Evolutionary conservation across 2,888 invertebrate genomes (phyloP).

Genomic region (Acanthosepion pharaonis): DNA sequence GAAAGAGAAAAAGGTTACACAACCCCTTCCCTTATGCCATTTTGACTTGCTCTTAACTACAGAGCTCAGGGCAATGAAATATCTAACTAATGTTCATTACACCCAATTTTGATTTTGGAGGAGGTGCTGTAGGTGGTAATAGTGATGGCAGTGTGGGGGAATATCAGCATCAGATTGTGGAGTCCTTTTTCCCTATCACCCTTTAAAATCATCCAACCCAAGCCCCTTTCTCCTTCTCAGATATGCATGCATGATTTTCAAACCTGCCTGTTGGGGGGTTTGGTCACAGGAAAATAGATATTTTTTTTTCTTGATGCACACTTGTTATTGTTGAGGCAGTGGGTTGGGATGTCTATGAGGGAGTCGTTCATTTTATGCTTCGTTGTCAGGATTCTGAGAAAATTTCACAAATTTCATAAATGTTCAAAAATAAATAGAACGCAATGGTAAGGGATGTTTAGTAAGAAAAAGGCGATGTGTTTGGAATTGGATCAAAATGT

Average conservation of each 20-base stretch:
- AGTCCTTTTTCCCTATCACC: background rate
- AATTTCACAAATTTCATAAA: background rate
- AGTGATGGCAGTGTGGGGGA: background rate
- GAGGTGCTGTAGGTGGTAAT: background rate
- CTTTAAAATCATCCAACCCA: background rate
- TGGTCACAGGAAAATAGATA: background rate
- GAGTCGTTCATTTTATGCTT: background rate
- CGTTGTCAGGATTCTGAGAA: background rate
- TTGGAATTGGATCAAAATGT: background rate
- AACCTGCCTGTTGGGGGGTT: background rate
- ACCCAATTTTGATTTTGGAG: background rate
- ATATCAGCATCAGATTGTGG: background rate
- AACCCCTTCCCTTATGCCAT: background rate
- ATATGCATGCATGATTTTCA: background rate
- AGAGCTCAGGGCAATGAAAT: background rate
- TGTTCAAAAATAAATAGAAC: background rate
- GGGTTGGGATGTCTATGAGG: background rate
- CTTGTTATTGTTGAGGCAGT: background rate
- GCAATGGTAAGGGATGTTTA: background rate
- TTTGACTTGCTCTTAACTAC: background rate
- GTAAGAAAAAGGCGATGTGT: background rate
- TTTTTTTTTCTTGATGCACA: background rate
- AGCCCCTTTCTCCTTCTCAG: background rate
- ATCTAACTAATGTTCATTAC: conserved; percentile 33
- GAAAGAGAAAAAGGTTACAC: background rate